These are phyloP conservation scores for Trissolcus brochymenae DNA, from an alignment of 2,888 invertebrate genomes.

Conservation along the genomic window DNA sequence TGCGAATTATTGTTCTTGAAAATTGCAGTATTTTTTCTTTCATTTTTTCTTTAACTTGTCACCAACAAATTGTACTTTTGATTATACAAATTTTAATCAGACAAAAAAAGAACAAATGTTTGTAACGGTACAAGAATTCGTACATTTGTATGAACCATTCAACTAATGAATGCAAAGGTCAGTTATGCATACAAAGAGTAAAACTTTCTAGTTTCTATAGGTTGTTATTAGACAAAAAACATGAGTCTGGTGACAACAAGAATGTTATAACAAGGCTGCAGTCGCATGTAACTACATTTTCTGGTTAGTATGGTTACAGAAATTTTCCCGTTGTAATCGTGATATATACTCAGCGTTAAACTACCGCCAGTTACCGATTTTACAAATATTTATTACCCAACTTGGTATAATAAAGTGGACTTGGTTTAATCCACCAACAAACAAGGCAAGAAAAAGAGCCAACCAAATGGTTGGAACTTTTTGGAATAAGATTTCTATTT, in stretches of 20 bases:
- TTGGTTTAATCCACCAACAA: slow-evolving; percentile 15
- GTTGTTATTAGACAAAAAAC: slow-evolving; percentile 17
- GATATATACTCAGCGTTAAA: slow-evolving; percentile 40
- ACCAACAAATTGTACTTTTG: too few species aligned
- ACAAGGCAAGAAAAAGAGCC: slow-evolving; percentile 12
- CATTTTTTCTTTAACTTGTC: neutral
- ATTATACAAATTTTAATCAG: too few species aligned
- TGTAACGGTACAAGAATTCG: too few species aligned
- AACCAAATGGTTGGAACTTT: slow-evolving; percentile 15
- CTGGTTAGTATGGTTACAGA: slow-evolving; percentile 28
- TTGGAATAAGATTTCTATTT: slow-evolving; percentile 18
- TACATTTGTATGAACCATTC: too few species aligned
- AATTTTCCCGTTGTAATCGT: slow-evolving; percentile 32
- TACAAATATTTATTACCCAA: slow-evolving; percentile 47
- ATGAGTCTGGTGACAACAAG: slow-evolving; percentile 17
- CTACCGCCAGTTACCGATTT: slow-evolving; percentile 36
- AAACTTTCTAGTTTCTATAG: slow-evolving; percentile 9
- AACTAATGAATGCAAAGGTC: neutral
- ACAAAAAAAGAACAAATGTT: too few species aligned
- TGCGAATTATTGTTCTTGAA: neutral
- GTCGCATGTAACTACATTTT: slow-evolving; percentile 39
- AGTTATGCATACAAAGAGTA: too few species aligned
- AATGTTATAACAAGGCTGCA: slow-evolving; percentile 15
- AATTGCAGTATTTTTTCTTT: neutral
- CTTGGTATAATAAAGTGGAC: slow-evolving; percentile 20